Evolutionary conservation across 2,888 invertebrate species (phyloP).

Genomic region (Nephrotoma guestfalica): DNA sequence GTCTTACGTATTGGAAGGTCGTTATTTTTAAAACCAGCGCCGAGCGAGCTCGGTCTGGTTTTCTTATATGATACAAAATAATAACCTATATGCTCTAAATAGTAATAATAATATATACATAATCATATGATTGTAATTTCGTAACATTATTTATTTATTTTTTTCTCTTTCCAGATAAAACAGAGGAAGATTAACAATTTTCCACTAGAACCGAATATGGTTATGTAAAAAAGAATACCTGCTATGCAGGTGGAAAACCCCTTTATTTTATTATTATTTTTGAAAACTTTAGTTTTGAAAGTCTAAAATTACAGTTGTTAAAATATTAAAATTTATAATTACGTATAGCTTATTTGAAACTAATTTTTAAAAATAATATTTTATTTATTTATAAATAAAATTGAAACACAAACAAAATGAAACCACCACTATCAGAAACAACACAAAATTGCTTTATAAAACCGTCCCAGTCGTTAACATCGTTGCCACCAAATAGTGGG

Average conservation of each 20-base stretch:
- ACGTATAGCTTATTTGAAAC: neutral
- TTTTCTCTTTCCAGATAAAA: neutral
- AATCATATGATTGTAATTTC: neutral
- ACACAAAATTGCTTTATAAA: conserved; percentile 19
- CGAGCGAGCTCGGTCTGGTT: neutral
- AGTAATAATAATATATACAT: too few relatives aligned
- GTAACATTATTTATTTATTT: neutral
- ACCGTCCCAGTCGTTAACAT: conserved; percentile 51
- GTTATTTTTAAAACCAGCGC: neutral
- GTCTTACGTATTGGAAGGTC: too few relatives aligned
- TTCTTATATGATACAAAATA: neutral
- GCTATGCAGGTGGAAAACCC: neutral
- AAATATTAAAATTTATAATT: neutral
- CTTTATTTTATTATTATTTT: neutral
- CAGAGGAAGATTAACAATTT: neutral
- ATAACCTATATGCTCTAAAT: neutral
- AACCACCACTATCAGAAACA: neutral
- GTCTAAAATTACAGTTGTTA: neutral
- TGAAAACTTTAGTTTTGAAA: neutral
- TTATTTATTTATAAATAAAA: conserved; percentile 2
- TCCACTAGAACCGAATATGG: neutral
- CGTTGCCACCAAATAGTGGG: conserved; percentile 50
- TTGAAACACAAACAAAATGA: neutral
- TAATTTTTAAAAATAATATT: neutral
- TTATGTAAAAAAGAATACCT: neutral